Evolutionary conservation across 2,797 vertebrate genomes (phyloP).

Genomic region (Pangasius sanitwongsei): DNA sequence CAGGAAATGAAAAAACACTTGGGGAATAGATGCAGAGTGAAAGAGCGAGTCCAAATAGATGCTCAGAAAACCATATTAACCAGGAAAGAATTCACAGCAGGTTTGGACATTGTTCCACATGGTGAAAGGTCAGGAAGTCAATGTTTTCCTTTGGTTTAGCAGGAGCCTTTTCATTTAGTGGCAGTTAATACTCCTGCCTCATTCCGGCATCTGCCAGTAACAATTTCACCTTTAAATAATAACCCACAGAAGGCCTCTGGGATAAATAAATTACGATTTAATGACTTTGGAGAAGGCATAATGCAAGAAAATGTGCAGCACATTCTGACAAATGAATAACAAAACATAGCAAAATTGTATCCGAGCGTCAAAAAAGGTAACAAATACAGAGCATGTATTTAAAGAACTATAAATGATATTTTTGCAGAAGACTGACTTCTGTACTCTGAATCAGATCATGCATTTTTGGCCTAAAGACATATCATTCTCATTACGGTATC

Average conservation of each 20-base stretch:
- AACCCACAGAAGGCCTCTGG: slow-evolving; percentile 54
- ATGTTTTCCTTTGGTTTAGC: slow-evolving; percentile 64
- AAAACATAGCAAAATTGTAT: not conserved
- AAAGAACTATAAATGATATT: not conserved
- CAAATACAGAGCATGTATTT: not conserved
- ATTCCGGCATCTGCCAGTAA: slow-evolving; percentile 58
- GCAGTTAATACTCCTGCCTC: slow-evolving; percentile 60
- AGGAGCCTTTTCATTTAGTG: slow-evolving; percentile 64
- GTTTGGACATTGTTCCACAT: slow-evolving; percentile 63
- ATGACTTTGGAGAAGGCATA: slow-evolving; percentile 51
- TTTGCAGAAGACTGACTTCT: not conserved
- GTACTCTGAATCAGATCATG: not conserved
- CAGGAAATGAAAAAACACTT: slow-evolving; percentile 47
- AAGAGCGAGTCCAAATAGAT: slow-evolving; percentile 45
- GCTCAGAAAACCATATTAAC: slow-evolving; percentile 56
- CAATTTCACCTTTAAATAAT: slow-evolving; percentile 59
- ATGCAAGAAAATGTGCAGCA: slow-evolving; percentile 50
- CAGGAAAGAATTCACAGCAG: slow-evolving; percentile 68
- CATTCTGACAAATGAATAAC: slow-evolving; percentile 22
- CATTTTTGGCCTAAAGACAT: not conserved
- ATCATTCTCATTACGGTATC: not conserved
- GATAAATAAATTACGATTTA: slow-evolving; percentile 65
- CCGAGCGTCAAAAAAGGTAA: not conserved
- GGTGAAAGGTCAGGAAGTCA: slow-evolving; percentile 64
- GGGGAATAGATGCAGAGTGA: slow-evolving; percentile 41